Evolutionary conservation across 2,888 invertebrate species (phyloP).

Genomic region (Erebia aethiops): DNA sequence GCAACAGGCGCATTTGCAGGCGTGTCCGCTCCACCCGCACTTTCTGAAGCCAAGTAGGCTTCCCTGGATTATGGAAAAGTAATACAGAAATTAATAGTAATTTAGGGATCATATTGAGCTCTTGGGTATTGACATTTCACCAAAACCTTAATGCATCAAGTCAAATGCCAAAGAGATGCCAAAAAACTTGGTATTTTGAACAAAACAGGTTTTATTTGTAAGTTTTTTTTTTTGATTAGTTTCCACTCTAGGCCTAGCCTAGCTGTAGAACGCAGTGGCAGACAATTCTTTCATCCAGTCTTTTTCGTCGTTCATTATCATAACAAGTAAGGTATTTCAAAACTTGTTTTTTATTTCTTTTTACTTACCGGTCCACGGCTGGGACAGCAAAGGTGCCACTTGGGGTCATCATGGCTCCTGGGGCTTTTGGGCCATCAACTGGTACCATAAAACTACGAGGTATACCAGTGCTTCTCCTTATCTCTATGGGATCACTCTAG

Average conservation of each 20-base stretch:
- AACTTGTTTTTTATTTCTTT: neutral
- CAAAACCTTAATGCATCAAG: too few species aligned
- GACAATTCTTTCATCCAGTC: too few species aligned
- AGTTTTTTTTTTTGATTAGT: too few species aligned
- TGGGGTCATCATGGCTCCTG: constrained; percentile 95
- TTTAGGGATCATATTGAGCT: too few species aligned
- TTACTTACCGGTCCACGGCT: constrained; percentile 91
- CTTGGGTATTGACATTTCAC: too few species aligned
- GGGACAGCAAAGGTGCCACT: constrained; percentile 95
- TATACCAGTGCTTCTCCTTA: constrained; percentile 98
- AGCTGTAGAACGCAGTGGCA: too few species aligned
- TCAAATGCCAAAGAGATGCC: too few species aligned
- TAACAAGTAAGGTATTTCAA: neutral
- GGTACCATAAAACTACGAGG: constrained; percentile 97
- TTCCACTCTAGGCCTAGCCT: too few species aligned
- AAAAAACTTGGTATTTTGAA: too few species aligned
- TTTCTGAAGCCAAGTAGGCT: constrained; percentile 88
- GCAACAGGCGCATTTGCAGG: constrained; percentile 86
- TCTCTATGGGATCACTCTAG: constrained; percentile 86
- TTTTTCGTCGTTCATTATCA: too few species aligned
- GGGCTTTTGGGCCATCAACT: constrained; percentile 93
- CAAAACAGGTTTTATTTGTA: too few species aligned
- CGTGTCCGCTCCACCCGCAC: constrained; percentile 82
- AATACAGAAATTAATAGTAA: neutral
- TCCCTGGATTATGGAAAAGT: constrained; percentile 76